These are phyloP conservation scores for Drosophila kanapiae DNA, from an alignment of 1,140 invertebrate species.

Conservation along the genomic window DNA sequence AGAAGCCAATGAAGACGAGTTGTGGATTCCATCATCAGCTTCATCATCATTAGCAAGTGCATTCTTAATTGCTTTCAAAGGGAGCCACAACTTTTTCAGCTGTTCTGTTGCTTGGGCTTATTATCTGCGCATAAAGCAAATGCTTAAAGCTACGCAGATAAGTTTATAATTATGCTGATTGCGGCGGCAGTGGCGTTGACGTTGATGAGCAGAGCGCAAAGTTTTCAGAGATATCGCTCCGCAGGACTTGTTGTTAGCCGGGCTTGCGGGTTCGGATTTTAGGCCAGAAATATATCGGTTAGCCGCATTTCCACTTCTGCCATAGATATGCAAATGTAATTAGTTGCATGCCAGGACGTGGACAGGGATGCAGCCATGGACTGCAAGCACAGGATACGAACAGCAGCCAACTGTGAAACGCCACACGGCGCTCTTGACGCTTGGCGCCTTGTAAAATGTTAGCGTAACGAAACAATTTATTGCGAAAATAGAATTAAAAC, in stretches of 20 bases:
- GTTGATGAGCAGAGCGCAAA: slow-evolving; percentile 41
- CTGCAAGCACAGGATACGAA: slow-evolving; percentile 43
- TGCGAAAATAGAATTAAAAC: slow-evolving; percentile 83
- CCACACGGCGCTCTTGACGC: slow-evolving; percentile 46
- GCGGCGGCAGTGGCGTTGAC: slow-evolving; percentile 52
- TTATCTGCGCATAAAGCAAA: slow-evolving; percentile 62
- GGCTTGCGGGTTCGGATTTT: slow-evolving; percentile 27
- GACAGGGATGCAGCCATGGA: slow-evolving; percentile 32
- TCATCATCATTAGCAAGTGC: slow-evolving; percentile 61
- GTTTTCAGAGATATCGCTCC: slow-evolving; percentile 16
- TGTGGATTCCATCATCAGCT: slow-evolving; percentile 28
- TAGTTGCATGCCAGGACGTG: slow-evolving; percentile 71
- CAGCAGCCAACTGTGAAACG: slow-evolving; percentile 70
- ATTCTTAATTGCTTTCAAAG: slow-evolving; percentile 68
- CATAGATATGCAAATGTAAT: slow-evolving; percentile 83
- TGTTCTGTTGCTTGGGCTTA: slow-evolving; percentile 27
- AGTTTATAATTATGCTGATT: slow-evolving; percentile 82
- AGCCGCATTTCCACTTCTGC: slow-evolving; percentile 58
- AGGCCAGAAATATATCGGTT: slow-evolving; percentile 53
- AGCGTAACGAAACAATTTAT: slow-evolving; percentile 81
- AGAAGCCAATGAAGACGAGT: slow-evolving; percentile 27
- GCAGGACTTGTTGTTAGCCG: slow-evolving; percentile 9
- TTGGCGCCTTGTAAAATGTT: slow-evolving; percentile 72
- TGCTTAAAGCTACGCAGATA: slow-evolving; percentile 60
- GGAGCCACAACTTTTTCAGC: slow-evolving; percentile 46